Conservation (phyloP, 2,888 invertebrate species). For the Hypomecis punctinalis region DNA sequence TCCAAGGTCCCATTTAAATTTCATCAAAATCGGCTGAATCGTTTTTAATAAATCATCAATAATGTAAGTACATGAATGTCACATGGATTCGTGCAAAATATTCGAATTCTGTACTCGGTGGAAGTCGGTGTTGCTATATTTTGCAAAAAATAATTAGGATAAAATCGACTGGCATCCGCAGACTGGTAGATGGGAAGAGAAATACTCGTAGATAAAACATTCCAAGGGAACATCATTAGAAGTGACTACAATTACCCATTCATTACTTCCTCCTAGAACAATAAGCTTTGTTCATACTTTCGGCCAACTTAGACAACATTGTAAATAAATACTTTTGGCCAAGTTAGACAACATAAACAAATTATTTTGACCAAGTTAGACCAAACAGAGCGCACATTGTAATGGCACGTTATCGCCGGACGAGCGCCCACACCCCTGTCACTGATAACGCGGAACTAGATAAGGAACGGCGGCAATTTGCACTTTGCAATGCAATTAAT, state of each 20-base stretch:
- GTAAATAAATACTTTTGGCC: not conserved
- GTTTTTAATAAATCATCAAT: too few species aligned
- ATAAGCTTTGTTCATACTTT: not conserved
- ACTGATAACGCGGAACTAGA: conserved; percentile 27
- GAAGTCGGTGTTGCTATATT: too few species aligned
- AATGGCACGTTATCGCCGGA: conserved; percentile 28
- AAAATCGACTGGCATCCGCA: too few species aligned
- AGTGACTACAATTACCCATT: not conserved
- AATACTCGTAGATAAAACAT: too few species aligned
- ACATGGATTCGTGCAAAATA: too few species aligned
- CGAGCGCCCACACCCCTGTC: conserved; percentile 20
- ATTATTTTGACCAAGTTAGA: not conserved
- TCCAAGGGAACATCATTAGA: too few species aligned
- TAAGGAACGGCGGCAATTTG: conserved; percentile 26
- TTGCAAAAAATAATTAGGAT: too few species aligned
- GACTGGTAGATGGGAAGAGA: too few species aligned
- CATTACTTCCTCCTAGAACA: not conserved
- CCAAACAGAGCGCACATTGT: conserved; percentile 8
- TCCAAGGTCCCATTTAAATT: too few species aligned
- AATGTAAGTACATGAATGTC: too few species aligned
- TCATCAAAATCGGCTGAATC: too few species aligned
- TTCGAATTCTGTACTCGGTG: too few species aligned
- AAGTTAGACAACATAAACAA: not conserved
- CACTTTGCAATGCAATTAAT: conserved; percentile 30
- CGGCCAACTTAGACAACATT: not conserved